Conservation (phyloP, 2,113 vertebrate genomes). For the Sminthopsis crassicaudata region DNA sequence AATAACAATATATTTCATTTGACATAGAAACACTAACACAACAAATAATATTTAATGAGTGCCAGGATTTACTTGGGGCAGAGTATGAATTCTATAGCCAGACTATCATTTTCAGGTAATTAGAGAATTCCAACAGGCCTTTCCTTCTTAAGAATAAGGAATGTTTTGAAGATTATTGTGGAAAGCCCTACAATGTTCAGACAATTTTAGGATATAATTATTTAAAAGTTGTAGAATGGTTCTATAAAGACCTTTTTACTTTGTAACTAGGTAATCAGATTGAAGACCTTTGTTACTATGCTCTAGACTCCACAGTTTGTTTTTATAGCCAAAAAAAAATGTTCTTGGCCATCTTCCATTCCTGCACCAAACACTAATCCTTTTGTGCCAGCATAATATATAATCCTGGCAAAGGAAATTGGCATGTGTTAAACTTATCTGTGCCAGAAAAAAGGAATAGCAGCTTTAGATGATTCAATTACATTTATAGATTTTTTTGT, state of each 20-base stretch:
- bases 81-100: accelerated
- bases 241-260: background rate
- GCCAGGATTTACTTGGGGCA: background rate
- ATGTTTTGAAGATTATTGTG: background rate
- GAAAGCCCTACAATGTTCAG: background rate
- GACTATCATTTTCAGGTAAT: background rate
- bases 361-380: background rate
- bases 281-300: background rate
- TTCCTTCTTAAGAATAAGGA: background rate
- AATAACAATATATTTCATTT: background rate
- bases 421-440: background rate
- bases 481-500: background rate
- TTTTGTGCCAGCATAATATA: background rate
- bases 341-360: background rate
- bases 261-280: background rate
- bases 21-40: background rate
- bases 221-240: background rate
- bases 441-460: background rate
- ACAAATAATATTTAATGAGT: background rate
- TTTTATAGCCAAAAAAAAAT: background rate
- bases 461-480: background rate
- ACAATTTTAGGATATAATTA: background rate
- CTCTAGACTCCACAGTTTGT: background rate
- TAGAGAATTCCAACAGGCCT: background rate
- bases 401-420: background rate